phyloP scores from a whole-genome alignment of 2,888 invertebrate genomes.

The Agrochola macilenta region DNA sequence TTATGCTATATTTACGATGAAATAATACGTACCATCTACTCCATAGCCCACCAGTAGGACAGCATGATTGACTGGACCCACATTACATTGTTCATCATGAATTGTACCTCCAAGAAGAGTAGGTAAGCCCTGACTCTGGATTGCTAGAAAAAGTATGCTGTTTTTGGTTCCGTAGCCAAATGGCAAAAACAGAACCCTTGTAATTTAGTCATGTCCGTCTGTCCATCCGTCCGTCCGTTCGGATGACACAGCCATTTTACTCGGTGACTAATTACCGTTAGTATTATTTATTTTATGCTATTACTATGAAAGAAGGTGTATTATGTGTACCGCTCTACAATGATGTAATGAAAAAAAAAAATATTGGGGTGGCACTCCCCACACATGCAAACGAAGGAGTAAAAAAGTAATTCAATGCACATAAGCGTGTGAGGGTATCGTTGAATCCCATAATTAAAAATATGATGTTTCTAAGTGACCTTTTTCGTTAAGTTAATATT shows the following conservation, averaged over 20 bases:
- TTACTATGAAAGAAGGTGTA: too few relatives aligned
- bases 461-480: background rate
- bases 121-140: background rate
- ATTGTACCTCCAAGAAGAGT: background rate
- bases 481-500: background rate
- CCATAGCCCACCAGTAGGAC: conserved; percentile 70
- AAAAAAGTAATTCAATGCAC: background rate
- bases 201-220: too few relatives aligned
- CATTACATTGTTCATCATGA: conserved; percentile 3
- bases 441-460: too few relatives aligned
- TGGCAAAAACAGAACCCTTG: background rate
- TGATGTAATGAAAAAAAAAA: too few relatives aligned
- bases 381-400: background rate
- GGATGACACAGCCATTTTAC: too few relatives aligned
- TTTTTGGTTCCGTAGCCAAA: background rate
- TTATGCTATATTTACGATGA: background rate
- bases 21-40: conserved; percentile 40
- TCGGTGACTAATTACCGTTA: too few relatives aligned
- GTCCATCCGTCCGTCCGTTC: too few relatives aligned
- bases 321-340: too few relatives aligned
- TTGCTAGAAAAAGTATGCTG: background rate
- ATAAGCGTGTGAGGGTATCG: too few relatives aligned
- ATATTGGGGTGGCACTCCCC: too few relatives aligned
- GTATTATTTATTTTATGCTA: too few relatives aligned
- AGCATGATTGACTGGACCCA: conserved; percentile 48